phyloP scores from a whole-genome alignment of 2,888 invertebrate genomes.

The Patella pellucida region DNA sequence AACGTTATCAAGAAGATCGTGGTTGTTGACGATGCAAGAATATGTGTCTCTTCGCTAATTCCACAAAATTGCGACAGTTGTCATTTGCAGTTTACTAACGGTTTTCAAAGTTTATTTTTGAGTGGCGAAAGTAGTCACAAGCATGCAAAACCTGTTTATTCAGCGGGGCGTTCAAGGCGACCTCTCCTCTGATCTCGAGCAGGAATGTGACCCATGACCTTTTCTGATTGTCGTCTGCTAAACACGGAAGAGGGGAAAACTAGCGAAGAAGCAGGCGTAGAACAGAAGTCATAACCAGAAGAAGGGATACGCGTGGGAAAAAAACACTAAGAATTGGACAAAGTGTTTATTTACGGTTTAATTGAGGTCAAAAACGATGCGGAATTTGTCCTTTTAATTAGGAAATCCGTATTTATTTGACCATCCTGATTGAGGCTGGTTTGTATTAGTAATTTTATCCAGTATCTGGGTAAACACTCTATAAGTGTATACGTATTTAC shows the following conservation, averaged over 20 bases:
- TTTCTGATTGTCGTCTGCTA: conserved; percentile 1
- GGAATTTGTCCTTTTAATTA: no score
- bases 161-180: conserved; percentile 3
- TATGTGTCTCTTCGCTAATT: background rate
- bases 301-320: conserved; percentile 6
- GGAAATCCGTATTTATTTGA: no score
- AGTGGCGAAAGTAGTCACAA: background rate
- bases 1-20: no score
- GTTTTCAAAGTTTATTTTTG: background rate
- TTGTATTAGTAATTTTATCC: no score
- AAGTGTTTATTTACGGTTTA: background rate
- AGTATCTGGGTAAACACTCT: no score
- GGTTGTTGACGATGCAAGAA: no score
- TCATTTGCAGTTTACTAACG: conserved; percentile 5
- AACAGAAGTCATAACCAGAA: background rate
- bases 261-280: background rate
- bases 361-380: background rate
- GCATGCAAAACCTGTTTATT: conserved; percentile 6
- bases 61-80: background rate
- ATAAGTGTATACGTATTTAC: no score
- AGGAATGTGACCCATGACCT: conserved; percentile 11
- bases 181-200: conserved; percentile 7
- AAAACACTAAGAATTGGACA: background rate
- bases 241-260: background rate
- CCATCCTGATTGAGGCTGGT: no score